phyloP scores from a whole-genome alignment of 2,113 vertebrate genomes.

The Tetraodon nigroviridis region DNA sequence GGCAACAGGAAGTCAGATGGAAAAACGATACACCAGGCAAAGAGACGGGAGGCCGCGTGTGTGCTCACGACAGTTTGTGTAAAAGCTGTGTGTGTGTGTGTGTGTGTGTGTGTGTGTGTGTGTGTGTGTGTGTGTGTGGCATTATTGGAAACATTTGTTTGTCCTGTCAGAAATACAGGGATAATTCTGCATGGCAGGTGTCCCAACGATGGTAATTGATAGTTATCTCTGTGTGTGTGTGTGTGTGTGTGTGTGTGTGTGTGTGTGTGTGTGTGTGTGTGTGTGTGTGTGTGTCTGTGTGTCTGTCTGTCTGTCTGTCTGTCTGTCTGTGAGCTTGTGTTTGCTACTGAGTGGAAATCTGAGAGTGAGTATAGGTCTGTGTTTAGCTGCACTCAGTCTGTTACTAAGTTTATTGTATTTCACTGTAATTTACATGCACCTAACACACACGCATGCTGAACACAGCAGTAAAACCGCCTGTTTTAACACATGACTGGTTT shows the following conservation, averaged over 20 bases:
- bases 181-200: constrained; percentile 54
- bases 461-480: not conserved
- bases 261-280: constrained; percentile 12
- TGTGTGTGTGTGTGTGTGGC: constrained; percentile 5
- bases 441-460: constrained; percentile 3
- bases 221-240: constrained; percentile 10
- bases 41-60: constrained; percentile 1
- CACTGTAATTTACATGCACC: constrained; percentile 14
- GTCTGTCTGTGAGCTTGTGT: not conserved
- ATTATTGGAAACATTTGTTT: constrained; percentile 50
- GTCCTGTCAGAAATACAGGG: constrained; percentile 40
- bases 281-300: constrained; percentile 5
- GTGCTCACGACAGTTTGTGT: constrained; percentile 11
- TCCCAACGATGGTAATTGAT: constrained; percentile 53
- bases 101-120: constrained; percentile 15
- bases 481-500: too few relatives aligned
- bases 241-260: constrained; percentile 15
- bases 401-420: constrained; percentile 12
- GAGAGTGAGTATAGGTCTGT: not conserved
- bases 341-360: too few relatives aligned
- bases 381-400: not conserved
- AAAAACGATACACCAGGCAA: too few relatives aligned
- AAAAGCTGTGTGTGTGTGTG: not conserved
- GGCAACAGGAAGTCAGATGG: constrained; percentile 6
- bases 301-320: constrained; percentile 13